Conservation (phyloP, 2,113 vertebrate genomes). For the Brienomyrus brachyistius region DNA sequence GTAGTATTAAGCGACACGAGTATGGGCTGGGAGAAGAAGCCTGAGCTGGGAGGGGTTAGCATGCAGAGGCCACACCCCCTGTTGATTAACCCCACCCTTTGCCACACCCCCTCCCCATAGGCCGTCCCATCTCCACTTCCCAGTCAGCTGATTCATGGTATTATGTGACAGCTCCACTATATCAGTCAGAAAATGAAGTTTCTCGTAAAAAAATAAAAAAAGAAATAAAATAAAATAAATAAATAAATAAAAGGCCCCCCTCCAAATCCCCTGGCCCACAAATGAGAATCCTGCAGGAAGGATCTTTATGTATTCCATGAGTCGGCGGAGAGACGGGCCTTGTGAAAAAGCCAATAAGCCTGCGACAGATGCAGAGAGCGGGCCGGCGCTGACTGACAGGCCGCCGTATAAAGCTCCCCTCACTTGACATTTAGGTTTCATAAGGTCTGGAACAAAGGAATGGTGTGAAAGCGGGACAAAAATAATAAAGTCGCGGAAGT, state of each 20-base stretch:
- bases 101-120: not conserved
- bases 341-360: conserved; percentile 77
- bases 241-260: conserved; percentile 45
- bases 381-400: conserved; percentile 72
- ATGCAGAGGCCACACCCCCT: conserved; percentile 70
- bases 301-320: conserved; percentile 76
- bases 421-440: conserved; percentile 79
- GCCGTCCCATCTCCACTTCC: not conserved
- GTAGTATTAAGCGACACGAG: conserved; percentile 81
- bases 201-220: conserved; percentile 29
- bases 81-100: conserved; percentile 70
- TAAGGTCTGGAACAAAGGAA: conserved; percentile 56
- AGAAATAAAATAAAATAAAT: conserved; percentile 30
- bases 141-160: conserved; percentile 79
- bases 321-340: conserved; percentile 69
- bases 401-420: conserved; percentile 72
- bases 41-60: conserved; percentile 70
- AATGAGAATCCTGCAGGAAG: conserved; percentile 80
- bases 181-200: conserved; percentile 82
- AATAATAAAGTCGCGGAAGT: conserved; percentile 45
- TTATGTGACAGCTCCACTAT: conserved; percentile 77
- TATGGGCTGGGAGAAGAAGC: conserved; percentile 74
- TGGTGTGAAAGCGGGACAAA: conserved; percentile 37
- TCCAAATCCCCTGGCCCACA: conserved; percentile 75
- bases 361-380: conserved; percentile 74